phyloP scores from a whole-genome alignment of 2,888 invertebrate species.

The Bellardia pandia region DNA sequence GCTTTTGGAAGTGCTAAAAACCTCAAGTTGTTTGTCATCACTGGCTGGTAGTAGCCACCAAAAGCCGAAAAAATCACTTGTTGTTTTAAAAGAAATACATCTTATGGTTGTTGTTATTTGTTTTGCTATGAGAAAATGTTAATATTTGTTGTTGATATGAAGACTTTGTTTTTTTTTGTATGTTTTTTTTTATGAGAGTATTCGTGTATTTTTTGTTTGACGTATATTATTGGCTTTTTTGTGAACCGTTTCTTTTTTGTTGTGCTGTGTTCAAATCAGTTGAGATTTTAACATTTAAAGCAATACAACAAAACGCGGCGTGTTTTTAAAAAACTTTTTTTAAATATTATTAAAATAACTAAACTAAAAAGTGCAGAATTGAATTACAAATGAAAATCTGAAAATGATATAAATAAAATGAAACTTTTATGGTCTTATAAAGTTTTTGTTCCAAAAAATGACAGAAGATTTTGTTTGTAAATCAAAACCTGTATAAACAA shows the following conservation, averaged over 20 bases:
- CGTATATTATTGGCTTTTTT: constrained; percentile 35
- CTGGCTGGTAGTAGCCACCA: neutral
- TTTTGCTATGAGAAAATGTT: constrained; percentile 59
- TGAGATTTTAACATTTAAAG: constrained; percentile 82
- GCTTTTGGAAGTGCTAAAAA: too few species aligned
- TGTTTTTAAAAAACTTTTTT: constrained; percentile 20
- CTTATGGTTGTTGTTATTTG: constrained; percentile 16
- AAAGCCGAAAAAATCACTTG: constrained; percentile 63
- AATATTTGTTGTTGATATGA: constrained; percentile 34
- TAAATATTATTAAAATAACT: constrained; percentile 31
- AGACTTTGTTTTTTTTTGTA: neutral
- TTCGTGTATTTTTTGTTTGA: constrained; percentile 14
- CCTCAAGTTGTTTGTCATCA: too few species aligned
- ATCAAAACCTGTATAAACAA: neutral
- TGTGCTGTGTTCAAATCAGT: constrained; percentile 79
- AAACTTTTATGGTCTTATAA: neutral
- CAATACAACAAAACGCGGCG: constrained; percentile 79
- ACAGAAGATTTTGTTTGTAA: neutral
- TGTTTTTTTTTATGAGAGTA: constrained; percentile 19
- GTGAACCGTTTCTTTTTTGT: constrained; percentile 65
- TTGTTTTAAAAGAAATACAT: constrained; percentile 57
- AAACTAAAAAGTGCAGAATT: constrained; percentile 25
- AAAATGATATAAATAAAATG: neutral
- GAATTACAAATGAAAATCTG: constrained; percentile 1
- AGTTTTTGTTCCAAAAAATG: neutral